These are phyloP conservation scores for Somateria mollissima DNA, from an alignment of 2,797 vertebrate genomes.

Conservation along the genomic window DNA sequence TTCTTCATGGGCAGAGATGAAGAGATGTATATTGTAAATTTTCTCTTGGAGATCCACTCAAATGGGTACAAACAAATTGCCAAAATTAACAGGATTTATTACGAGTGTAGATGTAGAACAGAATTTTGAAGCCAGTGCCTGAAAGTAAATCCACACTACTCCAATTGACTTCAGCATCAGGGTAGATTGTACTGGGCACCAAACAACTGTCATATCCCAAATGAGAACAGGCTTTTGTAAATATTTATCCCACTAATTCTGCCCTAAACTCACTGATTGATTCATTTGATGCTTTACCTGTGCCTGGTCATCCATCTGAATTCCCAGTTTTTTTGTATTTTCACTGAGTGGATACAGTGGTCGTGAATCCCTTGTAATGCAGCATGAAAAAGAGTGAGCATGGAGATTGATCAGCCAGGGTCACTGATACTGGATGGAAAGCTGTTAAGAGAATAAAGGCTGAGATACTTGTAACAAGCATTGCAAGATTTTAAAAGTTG, in stretches of 20 bases:
- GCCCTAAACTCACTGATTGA: not conserved
- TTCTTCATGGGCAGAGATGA: not conserved
- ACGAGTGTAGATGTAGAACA: not conserved
- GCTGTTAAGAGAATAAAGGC: not conserved
- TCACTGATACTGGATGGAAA: rapidly evolving
- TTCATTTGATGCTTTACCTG: rapidly evolving
- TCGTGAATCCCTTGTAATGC: not conserved
- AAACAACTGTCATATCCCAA: not conserved
- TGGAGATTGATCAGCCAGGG: not conserved
- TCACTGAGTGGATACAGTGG: not conserved
- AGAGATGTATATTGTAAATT: not conserved
- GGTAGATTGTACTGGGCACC: too few relatives aligned
- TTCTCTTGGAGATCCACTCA: not conserved
- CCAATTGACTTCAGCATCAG: not conserved
- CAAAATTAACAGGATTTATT: not conserved
- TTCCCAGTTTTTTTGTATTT: not conserved
- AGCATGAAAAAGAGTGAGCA: not conserved
- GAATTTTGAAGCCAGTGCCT: not conserved
- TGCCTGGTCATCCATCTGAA: not conserved
- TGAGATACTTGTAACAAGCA: not conserved
- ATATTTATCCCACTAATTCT: rapidly evolving
- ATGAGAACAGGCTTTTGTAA: not conserved
- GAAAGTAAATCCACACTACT: not conserved
- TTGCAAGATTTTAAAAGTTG: not conserved
- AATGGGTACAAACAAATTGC: not conserved